Conservation (phyloP, 1,140 invertebrate species). For the Sarcophaga peregrina region DNA sequence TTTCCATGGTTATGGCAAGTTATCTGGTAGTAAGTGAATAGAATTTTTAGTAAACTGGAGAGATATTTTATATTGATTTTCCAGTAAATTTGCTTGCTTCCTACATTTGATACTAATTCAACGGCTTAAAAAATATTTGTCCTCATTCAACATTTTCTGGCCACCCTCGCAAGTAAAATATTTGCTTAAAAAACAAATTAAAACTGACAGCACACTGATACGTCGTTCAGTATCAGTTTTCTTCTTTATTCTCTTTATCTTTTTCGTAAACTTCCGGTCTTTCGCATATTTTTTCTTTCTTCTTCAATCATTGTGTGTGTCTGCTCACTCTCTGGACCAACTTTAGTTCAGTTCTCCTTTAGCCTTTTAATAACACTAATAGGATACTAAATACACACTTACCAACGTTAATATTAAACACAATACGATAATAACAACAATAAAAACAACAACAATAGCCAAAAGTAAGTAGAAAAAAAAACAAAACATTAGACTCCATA, state of each 20-base stretch:
- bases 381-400: slow-evolving; percentile 26
- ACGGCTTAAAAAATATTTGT: too few species aligned
- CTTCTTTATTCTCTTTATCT: neutral
- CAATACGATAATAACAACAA: neutral
- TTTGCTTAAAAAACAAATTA: slow-evolving; percentile 7
- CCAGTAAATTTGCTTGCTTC: too few species aligned
- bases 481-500: neutral
- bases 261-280: neutral
- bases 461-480: too few species aligned
- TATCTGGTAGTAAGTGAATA: too few species aligned
- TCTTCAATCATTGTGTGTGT: neutral
- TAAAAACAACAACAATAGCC: neutral
- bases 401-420: neutral
- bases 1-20: too few species aligned
- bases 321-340: neutral
- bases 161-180: neutral
- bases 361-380: slow-evolving; percentile 40
- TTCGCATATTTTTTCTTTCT: neutral
- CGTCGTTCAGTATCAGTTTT: neutral
- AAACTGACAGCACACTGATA: slow-evolving; percentile 25
- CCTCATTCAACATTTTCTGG: too few species aligned
- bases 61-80: too few species aligned
- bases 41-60: too few species aligned
- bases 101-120: too few species aligned
- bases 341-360: slow-evolving; percentile 4